Evolutionary conservation across 2,113 vertebrate species (phyloP).

Genomic region (Oreochromis aureus): DNA sequence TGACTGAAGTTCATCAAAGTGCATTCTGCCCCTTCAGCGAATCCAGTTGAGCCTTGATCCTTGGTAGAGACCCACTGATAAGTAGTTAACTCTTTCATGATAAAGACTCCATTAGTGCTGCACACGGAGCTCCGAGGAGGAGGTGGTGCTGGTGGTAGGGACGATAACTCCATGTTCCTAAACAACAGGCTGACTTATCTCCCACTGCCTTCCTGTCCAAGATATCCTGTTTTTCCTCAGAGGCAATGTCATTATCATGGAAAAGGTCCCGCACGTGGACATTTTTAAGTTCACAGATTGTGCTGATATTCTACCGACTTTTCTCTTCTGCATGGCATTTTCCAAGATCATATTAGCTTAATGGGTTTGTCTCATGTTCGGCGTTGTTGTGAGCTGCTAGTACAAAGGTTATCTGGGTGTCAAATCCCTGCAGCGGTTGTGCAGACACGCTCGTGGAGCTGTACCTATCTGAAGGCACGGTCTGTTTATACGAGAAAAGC

Average conservation of each 20-base stretch:
- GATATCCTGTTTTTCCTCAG: conserved; percentile 17
- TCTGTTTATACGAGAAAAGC: conserved; percentile 11
- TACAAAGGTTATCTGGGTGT: conserved; percentile 16
- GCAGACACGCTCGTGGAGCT: background rate
- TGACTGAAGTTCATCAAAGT: conserved; percentile 52
- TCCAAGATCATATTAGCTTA: background rate
- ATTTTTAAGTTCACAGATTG: background rate
- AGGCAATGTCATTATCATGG: conserved; percentile 1
- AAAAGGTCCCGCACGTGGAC: background rate
- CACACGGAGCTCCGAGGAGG: background rate
- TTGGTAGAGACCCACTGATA: conserved; percentile 26
- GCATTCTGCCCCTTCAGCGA: conserved; percentile 26
- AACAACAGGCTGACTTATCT: conserved; percentile 57
- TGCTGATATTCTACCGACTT: background rate
- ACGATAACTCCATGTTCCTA: conserved; percentile 48
- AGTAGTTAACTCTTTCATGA: conserved; percentile 46
- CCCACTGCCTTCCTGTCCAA: conserved; percentile 30
- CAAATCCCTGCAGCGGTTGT: background rate
- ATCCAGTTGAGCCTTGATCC: conserved; percentile 41
- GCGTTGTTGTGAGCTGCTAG: background rate
- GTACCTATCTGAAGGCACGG: background rate
- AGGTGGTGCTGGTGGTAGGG: background rate
- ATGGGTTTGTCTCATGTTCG: background rate
- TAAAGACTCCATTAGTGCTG: conserved; percentile 42
- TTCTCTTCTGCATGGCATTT: background rate